Evolutionary conservation across 2,888 invertebrate species (phyloP).

Genomic region (Dryomyza anilis): DNA sequence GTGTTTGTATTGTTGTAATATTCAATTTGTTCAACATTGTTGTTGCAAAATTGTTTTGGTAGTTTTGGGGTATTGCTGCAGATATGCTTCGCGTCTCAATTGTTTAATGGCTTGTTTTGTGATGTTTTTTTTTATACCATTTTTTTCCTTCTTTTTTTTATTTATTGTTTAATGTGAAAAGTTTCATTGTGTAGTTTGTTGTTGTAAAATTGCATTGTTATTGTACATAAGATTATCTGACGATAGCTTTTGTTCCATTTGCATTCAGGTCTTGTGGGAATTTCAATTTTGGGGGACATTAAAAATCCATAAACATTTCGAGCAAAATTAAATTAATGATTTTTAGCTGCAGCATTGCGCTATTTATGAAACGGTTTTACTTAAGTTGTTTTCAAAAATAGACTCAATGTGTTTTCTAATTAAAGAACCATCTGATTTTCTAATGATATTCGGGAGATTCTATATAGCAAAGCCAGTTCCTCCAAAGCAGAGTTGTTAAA

Average conservation of each 20-base stretch:
- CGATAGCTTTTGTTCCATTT: not conserved
- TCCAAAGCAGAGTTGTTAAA: too few relatives aligned
- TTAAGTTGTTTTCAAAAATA: too few relatives aligned
- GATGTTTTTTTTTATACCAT: too few relatives aligned
- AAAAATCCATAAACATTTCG: conserved; percentile 7
- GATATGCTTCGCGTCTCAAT: not conserved
- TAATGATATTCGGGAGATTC: too few relatives aligned
- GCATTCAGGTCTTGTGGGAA: not conserved
- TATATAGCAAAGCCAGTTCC: too few relatives aligned
- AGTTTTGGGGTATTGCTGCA: not conserved
- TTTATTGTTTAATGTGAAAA: conserved; percentile 18
- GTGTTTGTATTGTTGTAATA: conserved; percentile 11
- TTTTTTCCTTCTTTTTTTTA: not conserved
- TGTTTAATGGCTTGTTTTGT: conserved; percentile 14
- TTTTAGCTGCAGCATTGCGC: too few relatives aligned
- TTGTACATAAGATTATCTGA: not conserved
- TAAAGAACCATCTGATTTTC: too few relatives aligned
- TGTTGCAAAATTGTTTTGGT: conserved; percentile 5
- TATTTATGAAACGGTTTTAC: too few relatives aligned
- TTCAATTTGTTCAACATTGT: conserved; percentile 13
- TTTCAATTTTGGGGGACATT: not conserved
- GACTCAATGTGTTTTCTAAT: too few relatives aligned
- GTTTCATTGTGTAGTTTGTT: conserved; percentile 5
- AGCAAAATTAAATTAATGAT: not conserved
- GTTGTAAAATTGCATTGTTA: not conserved